Percentiles rank a stretch among this genome's conserved stretches.
Conservation (phyloP, 2,797 vertebrate species). For the Sparus aurata region DNA sequence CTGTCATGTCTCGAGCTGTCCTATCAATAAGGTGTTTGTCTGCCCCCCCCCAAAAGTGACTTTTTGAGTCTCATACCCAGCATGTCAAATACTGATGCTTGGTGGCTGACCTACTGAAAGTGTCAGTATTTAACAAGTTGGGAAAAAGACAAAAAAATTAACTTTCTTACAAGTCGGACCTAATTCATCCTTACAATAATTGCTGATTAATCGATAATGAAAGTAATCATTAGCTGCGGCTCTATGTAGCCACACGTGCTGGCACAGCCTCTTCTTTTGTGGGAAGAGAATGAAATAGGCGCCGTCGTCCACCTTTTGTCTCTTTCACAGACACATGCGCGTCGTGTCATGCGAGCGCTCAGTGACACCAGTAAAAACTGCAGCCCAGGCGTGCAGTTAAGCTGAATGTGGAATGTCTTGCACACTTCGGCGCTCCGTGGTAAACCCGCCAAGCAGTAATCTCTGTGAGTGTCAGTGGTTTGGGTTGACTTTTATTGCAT, state of each 20-base stretch:
- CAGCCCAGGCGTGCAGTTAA: constrained; percentile 36
- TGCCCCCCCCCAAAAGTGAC: no score
- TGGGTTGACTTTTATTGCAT: constrained; percentile 77
- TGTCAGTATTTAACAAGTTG: no score
- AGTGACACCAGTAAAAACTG: constrained; percentile 51
- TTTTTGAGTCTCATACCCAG: no score
- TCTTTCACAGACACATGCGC: constrained; percentile 51
- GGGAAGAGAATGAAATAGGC: background rate
- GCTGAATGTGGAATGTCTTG: constrained; percentile 64
- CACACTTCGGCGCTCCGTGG: constrained; percentile 59
- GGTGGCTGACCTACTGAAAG: no score
- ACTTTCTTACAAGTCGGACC: no score
- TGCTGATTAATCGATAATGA: no score
- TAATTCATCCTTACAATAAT: no score
- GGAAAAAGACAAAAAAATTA: no score
- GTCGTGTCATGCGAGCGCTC: constrained; percentile 39
- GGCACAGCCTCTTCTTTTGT: background rate
- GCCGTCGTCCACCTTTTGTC: constrained; percentile 13
- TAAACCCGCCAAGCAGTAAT: constrained; percentile 71
- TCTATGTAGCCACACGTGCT: background rate
- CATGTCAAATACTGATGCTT: no score
- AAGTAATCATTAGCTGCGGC: no score
- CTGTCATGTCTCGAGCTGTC: no score
- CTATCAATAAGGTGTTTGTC: no score
- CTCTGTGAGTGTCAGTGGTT: constrained; percentile 70